Percentiles rank a stretch among this genome's conserved stretches.
These are phyloP conservation scores for Brachionus rubens DNA, from an alignment of 1,140 invertebrate genomes.

Conservation along the genomic window DNA sequence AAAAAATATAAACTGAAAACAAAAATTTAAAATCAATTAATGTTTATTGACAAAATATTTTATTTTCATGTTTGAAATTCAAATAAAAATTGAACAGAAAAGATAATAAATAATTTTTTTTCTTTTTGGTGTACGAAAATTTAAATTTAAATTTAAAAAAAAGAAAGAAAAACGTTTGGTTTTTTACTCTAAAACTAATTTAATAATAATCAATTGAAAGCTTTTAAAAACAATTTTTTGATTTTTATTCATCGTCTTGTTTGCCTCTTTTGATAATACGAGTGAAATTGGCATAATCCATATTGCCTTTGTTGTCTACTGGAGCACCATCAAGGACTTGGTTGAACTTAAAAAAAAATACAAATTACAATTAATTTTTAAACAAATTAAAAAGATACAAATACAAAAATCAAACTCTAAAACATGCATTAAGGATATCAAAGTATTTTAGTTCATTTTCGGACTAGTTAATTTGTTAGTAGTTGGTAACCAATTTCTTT, in stretches of 20 bases:
- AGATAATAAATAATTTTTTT: neutral
- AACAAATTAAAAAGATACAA: neutral
- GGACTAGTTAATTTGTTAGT: neutral
- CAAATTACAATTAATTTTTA: neutral
- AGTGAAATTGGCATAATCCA: constrained; percentile 44
- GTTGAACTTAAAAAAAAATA: constrained; percentile 39
- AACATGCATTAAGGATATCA: no score
- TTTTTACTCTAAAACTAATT: neutral
- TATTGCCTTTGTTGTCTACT: constrained; percentile 37
- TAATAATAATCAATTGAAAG: neutral
- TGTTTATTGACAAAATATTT: no score
- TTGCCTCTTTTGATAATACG: constrained; percentile 46
- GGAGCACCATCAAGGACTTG: constrained; percentile 42
- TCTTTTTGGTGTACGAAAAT: neutral
- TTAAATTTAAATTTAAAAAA: no score
- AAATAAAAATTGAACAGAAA: neutral
- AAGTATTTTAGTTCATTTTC: neutral
- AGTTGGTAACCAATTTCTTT: neutral
- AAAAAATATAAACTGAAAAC: no score
- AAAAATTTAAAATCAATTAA: no score
- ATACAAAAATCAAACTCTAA: no score
- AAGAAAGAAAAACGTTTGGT: neutral
- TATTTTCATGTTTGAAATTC: neutral
- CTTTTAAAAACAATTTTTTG: neutral
- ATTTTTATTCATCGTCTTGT: constrained; percentile 46